phyloP scores from a whole-genome alignment of 2,113 vertebrate species.

The Mus musculus region DNA sequence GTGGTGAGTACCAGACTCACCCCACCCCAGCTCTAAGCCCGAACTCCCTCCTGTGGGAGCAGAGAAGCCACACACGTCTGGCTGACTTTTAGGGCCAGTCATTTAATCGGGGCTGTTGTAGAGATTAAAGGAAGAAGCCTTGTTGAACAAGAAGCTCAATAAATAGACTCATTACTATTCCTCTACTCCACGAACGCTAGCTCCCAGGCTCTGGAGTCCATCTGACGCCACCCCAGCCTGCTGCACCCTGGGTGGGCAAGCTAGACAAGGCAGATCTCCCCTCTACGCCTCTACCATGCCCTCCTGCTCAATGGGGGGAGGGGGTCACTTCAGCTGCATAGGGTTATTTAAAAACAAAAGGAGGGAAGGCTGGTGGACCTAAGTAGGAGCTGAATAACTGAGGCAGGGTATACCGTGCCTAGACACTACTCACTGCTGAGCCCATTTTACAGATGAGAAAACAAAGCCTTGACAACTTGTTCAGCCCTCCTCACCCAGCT shows the following conservation, averaged over 20 bases:
- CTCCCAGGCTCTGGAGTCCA: too few species aligned
- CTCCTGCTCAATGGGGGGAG: not conserved
- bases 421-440: not conserved
- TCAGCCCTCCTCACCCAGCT: not conserved
- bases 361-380: not conserved
- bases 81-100: not conserved
- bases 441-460: not conserved
- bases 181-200: not conserved
- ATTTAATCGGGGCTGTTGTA: not conserved
- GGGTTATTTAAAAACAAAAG: not conserved
- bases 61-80: not conserved
- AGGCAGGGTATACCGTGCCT: fast-evolving
- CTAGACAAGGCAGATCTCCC: not conserved
- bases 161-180: not conserved
- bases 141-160: not conserved
- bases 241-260: not conserved
- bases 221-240: not conserved
- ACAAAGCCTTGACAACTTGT: not conserved
- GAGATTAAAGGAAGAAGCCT: not conserved
- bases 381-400: not conserved
- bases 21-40: not conserved
- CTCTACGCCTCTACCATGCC: not conserved
- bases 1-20: not conserved
- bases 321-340: not conserved
- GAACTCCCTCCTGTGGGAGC: not conserved